These are phyloP conservation scores for Acanthiza pusilla DNA, from an alignment of 2,797 vertebrate genomes.

Conservation along the genomic window DNA sequence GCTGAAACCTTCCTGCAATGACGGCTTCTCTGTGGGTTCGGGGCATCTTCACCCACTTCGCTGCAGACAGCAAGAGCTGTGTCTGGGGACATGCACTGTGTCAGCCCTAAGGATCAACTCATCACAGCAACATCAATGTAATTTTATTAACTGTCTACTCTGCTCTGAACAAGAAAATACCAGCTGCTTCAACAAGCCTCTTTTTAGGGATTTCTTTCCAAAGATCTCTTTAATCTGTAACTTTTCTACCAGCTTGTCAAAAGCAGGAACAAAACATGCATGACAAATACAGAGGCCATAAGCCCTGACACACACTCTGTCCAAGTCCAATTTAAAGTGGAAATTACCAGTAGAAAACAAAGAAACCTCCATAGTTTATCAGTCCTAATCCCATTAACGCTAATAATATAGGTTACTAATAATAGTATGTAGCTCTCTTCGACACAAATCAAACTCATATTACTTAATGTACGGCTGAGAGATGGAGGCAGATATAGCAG, in stretches of 20 bases:
- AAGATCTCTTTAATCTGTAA: background rate
- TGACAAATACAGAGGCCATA: background rate
- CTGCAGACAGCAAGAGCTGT: background rate
- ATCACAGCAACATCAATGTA: background rate
- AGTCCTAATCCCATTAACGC: background rate
- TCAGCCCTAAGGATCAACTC: background rate
- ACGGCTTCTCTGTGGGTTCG: fast-evolving
- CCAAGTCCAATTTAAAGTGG: background rate
- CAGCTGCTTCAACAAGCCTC: slow-evolving; percentile 36
- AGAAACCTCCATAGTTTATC: background rate
- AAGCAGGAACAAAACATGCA: background rate
- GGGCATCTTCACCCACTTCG: background rate
- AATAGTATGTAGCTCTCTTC: background rate
- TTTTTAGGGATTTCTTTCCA: slow-evolving; percentile 22
- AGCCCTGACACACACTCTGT: background rate
- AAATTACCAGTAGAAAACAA: background rate
- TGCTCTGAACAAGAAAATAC: background rate
- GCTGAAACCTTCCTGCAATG: fast-evolving
- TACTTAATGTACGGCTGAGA: background rate
- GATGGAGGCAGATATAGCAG: background rate
- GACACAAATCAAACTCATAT: background rate
- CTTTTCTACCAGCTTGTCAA: background rate
- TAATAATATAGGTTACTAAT: background rate
- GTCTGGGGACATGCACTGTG: fast-evolving
- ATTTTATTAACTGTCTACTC: slow-evolving; percentile 47